Percentiles rank a stretch among this genome's conserved stretches.
These are phyloP conservation scores for Fistularia commersonii DNA, from an alignment of 2,797 vertebrate species.

Conservation along the genomic window DNA sequence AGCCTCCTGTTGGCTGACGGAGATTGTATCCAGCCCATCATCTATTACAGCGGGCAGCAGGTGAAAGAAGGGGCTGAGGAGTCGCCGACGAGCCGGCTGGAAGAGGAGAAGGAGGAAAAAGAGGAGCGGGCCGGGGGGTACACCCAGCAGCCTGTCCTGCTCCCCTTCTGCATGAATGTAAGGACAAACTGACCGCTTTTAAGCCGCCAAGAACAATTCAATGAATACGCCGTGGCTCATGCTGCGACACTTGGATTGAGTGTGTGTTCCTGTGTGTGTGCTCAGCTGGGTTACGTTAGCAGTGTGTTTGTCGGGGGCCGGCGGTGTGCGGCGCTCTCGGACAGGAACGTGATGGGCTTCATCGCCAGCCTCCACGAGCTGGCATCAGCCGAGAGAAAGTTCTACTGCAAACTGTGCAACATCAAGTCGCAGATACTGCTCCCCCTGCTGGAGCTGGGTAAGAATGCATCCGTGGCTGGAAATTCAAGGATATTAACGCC, in stretches of 20 bases:
- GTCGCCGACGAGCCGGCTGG: neutral
- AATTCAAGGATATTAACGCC: neutral
- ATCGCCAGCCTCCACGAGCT: constrained; percentile 92
- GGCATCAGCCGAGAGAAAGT: constrained; percentile 87
- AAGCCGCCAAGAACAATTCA: too few relatives aligned
- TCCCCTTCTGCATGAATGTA: constrained; percentile 88
- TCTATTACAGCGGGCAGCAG: constrained; percentile 91
- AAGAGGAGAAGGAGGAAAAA: constrained; percentile 40
- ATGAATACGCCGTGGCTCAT: neutral
- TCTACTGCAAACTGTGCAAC: constrained; percentile 87
- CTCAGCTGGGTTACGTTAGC: constrained; percentile 90
- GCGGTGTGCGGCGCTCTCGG: constrained; percentile 80
- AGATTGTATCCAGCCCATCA: constrained; percentile 89
- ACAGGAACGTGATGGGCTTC: constrained; percentile 91
- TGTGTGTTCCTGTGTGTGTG: constrained; percentile 2
- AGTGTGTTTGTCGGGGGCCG: constrained; percentile 84
- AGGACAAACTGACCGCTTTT: constrained; percentile 29
- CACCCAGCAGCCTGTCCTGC: constrained; percentile 80
- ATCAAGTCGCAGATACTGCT: constrained; percentile 86
- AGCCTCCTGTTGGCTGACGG: constrained; percentile 90
- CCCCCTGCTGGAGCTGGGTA: constrained; percentile 90
- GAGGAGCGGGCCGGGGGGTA: constrained; percentile 60
- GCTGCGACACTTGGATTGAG: neutral
- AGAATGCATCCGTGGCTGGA: constrained; percentile 19
- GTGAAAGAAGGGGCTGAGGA: constrained; percentile 46